These are phyloP conservation scores for Caenorhabditis inopinata DNA, from an alignment of 1,140 invertebrate species.

Conservation along the genomic window DNA sequence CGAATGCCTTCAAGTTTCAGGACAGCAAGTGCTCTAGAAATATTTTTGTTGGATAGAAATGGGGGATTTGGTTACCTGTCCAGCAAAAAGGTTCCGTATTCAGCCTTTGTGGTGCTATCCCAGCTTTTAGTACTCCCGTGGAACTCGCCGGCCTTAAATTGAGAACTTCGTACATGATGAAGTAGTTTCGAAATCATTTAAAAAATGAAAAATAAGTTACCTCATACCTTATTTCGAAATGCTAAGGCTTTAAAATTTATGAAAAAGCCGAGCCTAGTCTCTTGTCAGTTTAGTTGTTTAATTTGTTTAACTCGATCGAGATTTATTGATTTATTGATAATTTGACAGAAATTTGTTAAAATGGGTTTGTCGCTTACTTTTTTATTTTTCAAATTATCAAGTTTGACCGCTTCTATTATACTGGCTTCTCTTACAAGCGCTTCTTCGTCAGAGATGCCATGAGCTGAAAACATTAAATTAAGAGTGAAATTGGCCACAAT, in stretches of 20 bases:
- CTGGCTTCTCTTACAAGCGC: neutral
- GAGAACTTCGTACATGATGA: neutral
- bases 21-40: neutral
- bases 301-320: too few relatives aligned
- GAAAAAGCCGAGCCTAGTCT: too few relatives aligned
- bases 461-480: neutral
- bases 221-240: too few relatives aligned
- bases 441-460: slow-evolving; percentile 2
- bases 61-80: neutral
- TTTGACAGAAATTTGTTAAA: too few relatives aligned
- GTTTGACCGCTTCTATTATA: neutral
- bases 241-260: too few relatives aligned
- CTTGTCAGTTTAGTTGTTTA: too few relatives aligned
- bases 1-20: slow-evolving; percentile 5
- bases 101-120: neutral
- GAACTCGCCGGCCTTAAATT: slow-evolving; percentile 11
- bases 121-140: neutral
- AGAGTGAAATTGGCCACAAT: too few relatives aligned
- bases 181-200: too few relatives aligned
- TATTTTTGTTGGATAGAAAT: neutral
- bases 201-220: too few relatives aligned
- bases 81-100: neutral
- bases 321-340: too few relatives aligned
- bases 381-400: neutral
- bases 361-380: neutral